A percentile compares a stretch with the other conserved stretches of the same genome.
Conservation (phyloP, 2,113 vertebrate genomes). For the Beaufortia kweichowensis region DNA sequence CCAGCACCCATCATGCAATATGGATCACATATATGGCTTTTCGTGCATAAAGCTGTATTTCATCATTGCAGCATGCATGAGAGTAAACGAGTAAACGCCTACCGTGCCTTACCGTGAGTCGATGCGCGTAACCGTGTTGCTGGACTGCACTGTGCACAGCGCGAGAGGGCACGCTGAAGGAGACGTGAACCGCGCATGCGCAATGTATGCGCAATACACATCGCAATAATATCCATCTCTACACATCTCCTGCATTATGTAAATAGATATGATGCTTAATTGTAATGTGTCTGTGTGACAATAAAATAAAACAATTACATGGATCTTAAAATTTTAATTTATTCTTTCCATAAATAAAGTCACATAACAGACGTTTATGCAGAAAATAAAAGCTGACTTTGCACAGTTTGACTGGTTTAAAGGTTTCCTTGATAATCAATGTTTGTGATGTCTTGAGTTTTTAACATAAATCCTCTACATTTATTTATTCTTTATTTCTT, state of each 20-base stretch:
- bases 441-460: too few species aligned
- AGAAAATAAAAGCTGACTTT: too few species aligned
- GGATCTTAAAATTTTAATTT: too few species aligned
- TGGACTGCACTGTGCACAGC: constrained; percentile 26
- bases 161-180: constrained; percentile 68
- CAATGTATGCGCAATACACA: constrained; percentile 14
- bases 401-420: too few species aligned
- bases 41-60: neutral
- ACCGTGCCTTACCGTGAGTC: constrained; percentile 62
- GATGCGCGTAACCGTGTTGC: constrained; percentile 29
- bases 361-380: too few species aligned
- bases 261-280: constrained; percentile 49
- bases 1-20: too few species aligned
- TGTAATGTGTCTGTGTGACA: neutral
- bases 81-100: constrained; percentile 31
- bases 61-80: neutral
- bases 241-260: constrained; percentile 36
- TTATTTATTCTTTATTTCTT: too few species aligned
- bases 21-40: neutral
- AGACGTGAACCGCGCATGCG: constrained; percentile 67
- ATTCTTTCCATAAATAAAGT: too few species aligned
- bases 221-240: too few species aligned
- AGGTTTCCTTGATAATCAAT: too few species aligned
- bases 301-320: too few species aligned
- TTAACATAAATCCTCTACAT: too few species aligned